Percentiles rank a stretch among this genome's conserved stretches.
phyloP scores from a whole-genome alignment of 2,888 invertebrate genomes.

The Chydorus sphaericus region DNA sequence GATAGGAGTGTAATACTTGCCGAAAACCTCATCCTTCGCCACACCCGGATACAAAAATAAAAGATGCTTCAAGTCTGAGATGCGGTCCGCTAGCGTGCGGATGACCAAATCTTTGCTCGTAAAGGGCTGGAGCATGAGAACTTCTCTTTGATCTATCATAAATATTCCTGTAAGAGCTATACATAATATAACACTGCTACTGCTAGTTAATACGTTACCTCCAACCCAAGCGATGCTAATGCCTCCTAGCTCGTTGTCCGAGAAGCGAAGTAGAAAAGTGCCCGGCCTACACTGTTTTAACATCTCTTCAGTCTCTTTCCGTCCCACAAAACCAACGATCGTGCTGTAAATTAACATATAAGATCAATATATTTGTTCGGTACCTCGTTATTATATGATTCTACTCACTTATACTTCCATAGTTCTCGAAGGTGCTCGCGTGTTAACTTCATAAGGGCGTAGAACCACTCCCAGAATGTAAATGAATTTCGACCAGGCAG shows the following conservation, averaged over 20 bases:
- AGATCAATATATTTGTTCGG: background rate
- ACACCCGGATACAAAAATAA: conserved; percentile 72
- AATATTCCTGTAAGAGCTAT: too few species aligned
- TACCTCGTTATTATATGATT: background rate
- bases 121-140: conserved; percentile 83
- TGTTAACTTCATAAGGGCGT: conserved; percentile 91
- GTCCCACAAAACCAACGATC: conserved; percentile 88
- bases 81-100: conserved; percentile 74
- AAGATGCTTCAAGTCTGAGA: conserved; percentile 70
- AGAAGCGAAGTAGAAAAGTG: conserved; percentile 87
- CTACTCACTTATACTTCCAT: conserved; percentile 71
- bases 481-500: conserved; percentile 80
- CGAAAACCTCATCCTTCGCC: conserved; percentile 72
- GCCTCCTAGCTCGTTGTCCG: conserved; percentile 90
- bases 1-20: conserved; percentile 73
- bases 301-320: conserved; percentile 82
- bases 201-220: conserved; percentile 34
- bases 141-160: conserved; percentile 40
- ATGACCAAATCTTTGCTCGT: conserved; percentile 85
- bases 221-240: conserved; percentile 88
- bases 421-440: conserved; percentile 79
- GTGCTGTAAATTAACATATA: conserved; percentile 33
- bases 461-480: conserved; percentile 99
- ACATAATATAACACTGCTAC: too few species aligned
- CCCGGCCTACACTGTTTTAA: conserved; percentile 56